A percentile compares a stretch with the other conserved stretches of the same genome.
Evolutionary conservation across 1,140 invertebrate genomes (phyloP).

Genomic region (Microplitis mediator): DNA sequence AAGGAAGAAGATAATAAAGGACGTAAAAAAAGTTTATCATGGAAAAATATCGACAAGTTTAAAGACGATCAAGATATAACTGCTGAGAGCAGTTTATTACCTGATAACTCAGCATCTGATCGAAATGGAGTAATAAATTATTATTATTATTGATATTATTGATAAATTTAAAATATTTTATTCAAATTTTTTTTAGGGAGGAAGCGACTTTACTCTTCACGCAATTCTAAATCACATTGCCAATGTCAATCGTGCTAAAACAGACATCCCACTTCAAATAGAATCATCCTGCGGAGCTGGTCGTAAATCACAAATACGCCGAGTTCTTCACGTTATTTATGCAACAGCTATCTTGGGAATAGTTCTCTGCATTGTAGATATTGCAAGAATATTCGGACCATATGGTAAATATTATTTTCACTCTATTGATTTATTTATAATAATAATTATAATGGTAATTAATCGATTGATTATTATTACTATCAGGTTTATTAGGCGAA

Average conservation of each 20-base stretch:
- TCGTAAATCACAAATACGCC: slow-evolving; percentile 58
- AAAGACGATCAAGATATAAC: slow-evolving; percentile 54
- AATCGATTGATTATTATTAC: neutral
- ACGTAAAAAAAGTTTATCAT: slow-evolving; percentile 54
- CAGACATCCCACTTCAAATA: slow-evolving; percentile 51
- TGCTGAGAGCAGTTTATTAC: slow-evolving; percentile 55
- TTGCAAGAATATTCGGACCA: slow-evolving; percentile 62
- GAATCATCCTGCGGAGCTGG: slow-evolving; percentile 53
- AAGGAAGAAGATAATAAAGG: slow-evolving; percentile 45
- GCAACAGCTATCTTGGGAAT: slow-evolving; percentile 64
- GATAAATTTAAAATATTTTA: neutral
- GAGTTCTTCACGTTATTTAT: slow-evolving; percentile 63
- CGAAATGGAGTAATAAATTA: neutral
- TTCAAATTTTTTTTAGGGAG: slow-evolving; percentile 34
- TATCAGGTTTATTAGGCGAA: slow-evolving; percentile 50
- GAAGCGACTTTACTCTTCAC: slow-evolving; percentile 60
- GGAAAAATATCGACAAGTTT: slow-evolving; percentile 49
- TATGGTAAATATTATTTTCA: slow-evolving; percentile 49
- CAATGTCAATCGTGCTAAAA: slow-evolving; percentile 65
- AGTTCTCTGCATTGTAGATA: slow-evolving; percentile 61
- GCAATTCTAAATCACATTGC: slow-evolving; percentile 69
- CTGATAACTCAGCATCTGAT: slow-evolving; percentile 33
- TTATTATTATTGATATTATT: slow-evolving; percentile 8
- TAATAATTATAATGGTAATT: neutral
- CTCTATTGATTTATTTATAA: neutral